Evolutionary conservation across 1,140 invertebrate genomes (phyloP), one percentile per base, ranked within the genome.

Genomic region (Frieseomelitta varia): DNA sequence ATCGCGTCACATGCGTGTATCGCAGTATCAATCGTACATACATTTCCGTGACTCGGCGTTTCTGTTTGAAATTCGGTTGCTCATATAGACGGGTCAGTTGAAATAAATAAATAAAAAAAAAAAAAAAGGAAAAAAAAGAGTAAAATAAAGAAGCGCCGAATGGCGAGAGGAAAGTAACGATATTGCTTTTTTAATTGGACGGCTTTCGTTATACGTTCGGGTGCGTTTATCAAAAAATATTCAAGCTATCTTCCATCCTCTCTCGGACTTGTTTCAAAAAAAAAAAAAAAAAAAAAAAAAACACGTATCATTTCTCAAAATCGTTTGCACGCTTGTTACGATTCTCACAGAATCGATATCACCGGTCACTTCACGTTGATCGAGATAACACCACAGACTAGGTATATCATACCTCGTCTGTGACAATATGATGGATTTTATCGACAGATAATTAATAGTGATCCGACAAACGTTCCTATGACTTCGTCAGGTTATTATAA

Each of bases 171-270:
- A 15, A 11, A 14, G 21, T n/a, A 77, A 58, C 85, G 27, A 87
- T 82, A 65, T 34, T 82, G 73, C 71, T 87, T 83, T 55, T 83
- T 75, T 80, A 82, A 69, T 87, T 78, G 34, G 79, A 81, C 67
- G 53, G 34, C 30, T 83, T 83, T 69, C 34, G 65, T 58, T 68
- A 58, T n/a, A n/a, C 79, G 53, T 67, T 75, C 56, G 73, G 34
- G 17, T 47, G 73, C 80, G 14, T 65, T 4, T 11, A 34, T 19
- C 19, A 15, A 39, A 2, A 65, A 76, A 68, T 24, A 51, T 39
- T 4, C 68, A 47, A 27, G 39, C 34, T 69, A 12, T 69, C 39
- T 21, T 69, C 39, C 39, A 27, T 27, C 21, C 53, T 55, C 17
- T 21, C 3, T 19, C 12, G 30, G n/a, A n/a, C n/a, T 73, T n/a